These are phyloP conservation scores for Eptatretus atami DNA, from an alignment of 2,797 vertebrate species.

Conservation along the genomic window DNA sequence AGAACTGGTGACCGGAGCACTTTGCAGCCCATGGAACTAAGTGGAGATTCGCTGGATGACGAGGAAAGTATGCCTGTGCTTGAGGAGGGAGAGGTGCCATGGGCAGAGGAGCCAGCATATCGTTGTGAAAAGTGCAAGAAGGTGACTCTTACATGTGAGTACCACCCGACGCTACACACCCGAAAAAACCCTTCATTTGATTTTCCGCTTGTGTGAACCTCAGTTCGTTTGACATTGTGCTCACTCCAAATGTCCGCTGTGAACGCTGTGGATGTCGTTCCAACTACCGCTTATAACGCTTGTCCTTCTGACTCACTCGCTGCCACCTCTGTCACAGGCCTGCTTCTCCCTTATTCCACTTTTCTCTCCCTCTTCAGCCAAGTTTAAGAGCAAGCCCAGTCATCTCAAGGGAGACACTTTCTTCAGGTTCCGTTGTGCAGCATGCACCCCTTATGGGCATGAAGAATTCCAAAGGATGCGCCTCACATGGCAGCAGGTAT, in stretches of 20 bases:
- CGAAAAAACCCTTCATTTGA: too few species aligned
- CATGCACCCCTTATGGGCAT: constrained; percentile 53
- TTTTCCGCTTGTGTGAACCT: too few species aligned
- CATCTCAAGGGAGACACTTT: constrained; percentile 98
- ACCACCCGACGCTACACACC: background rate
- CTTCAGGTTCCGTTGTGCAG: constrained; percentile 50
- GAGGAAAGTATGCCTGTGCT: constrained; percentile 12
- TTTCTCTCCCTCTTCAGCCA: constrained; percentile 19
- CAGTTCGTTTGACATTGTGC: too few species aligned
- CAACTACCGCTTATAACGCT: too few species aligned
- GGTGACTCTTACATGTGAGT: constrained; percentile 55
- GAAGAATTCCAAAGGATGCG: constrained; percentile 67
- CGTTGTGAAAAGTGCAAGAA: constrained; percentile 88
- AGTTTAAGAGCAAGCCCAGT: constrained; percentile 47
- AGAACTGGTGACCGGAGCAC: too few species aligned
- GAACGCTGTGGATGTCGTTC: too few species aligned
- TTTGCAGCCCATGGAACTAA: too few species aligned
- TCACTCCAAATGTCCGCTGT: too few species aligned
- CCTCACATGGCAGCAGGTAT: constrained; percentile 87
- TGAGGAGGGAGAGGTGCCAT: constrained; percentile 88
- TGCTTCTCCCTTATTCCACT: too few species aligned
- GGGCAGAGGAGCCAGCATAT: constrained; percentile 66
- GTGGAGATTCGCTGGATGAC: background rate
- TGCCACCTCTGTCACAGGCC: too few species aligned
- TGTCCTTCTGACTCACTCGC: too few species aligned